These are phyloP conservation scores for Boloria euphrosyne DNA, from an alignment of 2,888 invertebrate genomes.

Conservation along the genomic window DNA sequence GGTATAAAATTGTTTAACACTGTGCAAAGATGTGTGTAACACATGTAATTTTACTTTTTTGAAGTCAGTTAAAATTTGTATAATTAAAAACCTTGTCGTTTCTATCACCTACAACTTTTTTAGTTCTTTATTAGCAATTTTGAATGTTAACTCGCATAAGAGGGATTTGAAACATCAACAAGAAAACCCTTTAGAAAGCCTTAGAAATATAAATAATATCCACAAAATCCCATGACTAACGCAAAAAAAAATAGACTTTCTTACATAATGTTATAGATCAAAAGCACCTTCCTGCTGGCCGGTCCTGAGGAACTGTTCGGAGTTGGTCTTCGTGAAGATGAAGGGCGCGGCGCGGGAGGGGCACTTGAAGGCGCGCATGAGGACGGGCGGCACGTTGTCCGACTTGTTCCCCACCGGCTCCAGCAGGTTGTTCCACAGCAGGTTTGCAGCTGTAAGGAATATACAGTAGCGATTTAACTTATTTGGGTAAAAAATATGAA, in stretches of 20 bases:
- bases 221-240: conserved; percentile 2
- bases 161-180: no score
- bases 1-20: no score
- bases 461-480: neutral
- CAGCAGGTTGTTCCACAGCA: conserved; percentile 88
- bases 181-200: no score
- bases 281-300: conserved; percentile 62
- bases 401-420: conserved; percentile 87
- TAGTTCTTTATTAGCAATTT: no score
- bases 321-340: conserved; percentile 85
- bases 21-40: no score
- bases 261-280: conserved; percentile 41
- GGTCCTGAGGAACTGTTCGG: conserved; percentile 52
- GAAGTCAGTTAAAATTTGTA: no score
- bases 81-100: no score
- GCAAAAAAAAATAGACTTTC: neutral
- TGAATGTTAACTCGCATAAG: no score
- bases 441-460: conserved; percentile 79
- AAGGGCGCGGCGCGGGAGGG: conserved; percentile 83
- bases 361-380: conserved; percentile 84
- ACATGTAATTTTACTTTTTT: no score
- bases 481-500: neutral
- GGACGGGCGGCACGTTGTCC: conserved; percentile 74
- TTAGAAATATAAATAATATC: no score
- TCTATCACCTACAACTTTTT: no score